Evolutionary conservation across 2,797 vertebrate species (phyloP).

Genomic region (Mormyrus proboscirostris): DNA sequence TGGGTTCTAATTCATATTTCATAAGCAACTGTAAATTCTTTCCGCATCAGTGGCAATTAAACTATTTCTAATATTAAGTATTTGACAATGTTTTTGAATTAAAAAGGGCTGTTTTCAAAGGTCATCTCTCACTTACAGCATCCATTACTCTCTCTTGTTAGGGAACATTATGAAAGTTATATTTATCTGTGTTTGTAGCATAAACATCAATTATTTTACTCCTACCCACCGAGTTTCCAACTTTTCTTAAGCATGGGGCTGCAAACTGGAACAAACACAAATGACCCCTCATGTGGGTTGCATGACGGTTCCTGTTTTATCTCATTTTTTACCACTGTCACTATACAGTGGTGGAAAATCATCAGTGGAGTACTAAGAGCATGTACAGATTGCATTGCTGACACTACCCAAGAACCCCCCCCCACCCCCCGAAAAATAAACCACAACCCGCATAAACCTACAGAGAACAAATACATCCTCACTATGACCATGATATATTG

Average conservation of each 20-base stretch:
- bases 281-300: neutral
- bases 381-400: neutral
- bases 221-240: neutral
- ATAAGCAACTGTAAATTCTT: neutral
- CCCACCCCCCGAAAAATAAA: neutral
- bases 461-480: conserved; percentile 34
- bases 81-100: neutral
- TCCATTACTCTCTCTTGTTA: neutral
- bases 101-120: neutral
- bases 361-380: neutral
- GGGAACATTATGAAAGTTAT: neutral
- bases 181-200: neutral
- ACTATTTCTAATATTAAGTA: neutral
- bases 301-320: neutral
- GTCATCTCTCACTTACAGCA: neutral
- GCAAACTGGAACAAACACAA: neutral
- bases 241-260: neutral
- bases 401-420: neutral
- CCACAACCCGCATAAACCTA: neutral
- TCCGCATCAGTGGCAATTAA: neutral
- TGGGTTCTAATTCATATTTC: neutral
- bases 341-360: neutral
- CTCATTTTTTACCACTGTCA: neutral
- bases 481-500: conserved; percentile 32
- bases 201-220: neutral